Evolutionary conservation across 2,888 invertebrate genomes (phyloP).

Genomic region (Coelopa pilipes): DNA sequence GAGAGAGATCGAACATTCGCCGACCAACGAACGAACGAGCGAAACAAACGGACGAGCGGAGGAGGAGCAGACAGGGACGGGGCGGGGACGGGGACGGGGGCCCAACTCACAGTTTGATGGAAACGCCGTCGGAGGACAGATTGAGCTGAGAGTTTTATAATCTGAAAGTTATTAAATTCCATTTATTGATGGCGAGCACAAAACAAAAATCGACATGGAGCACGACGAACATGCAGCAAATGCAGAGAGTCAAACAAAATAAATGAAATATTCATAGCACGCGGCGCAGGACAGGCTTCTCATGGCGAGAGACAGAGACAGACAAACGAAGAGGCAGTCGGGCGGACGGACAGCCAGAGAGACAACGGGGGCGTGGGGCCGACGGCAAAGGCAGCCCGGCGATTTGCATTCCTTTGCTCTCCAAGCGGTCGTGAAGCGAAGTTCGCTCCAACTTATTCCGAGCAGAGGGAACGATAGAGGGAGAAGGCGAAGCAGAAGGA

Average conservation of each 20-base stretch:
- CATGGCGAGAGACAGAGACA: neutral
- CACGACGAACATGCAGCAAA: no score
- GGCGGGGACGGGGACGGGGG: neutral
- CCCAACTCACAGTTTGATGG: no score
- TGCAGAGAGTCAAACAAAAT: neutral
- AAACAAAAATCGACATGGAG: constrained; percentile 1
- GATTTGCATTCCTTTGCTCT: no score
- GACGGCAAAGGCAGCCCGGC: no score
- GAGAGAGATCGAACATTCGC: no score
- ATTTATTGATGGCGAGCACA: constrained; percentile 10
- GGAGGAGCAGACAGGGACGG: neutral
- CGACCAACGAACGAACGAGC: neutral
- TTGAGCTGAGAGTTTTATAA: constrained; percentile 15
- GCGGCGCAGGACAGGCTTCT: no score
- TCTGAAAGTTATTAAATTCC: constrained; percentile 33
- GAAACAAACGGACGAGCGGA: neutral
- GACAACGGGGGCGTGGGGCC: neutral
- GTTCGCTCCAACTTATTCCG: no score
- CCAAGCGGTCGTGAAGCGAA: no score
- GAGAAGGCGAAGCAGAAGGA: no score
- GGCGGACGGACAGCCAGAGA: no score
- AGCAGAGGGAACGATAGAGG: no score
- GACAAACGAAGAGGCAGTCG: neutral
- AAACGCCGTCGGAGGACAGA: neutral
- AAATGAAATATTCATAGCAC: constrained; percentile 14